Percentiles rank a stretch among this genome's conserved stretches.
Evolutionary conservation across 2,888 invertebrate genomes (phyloP).

Genomic region (Atethmia centrago): DNA sequence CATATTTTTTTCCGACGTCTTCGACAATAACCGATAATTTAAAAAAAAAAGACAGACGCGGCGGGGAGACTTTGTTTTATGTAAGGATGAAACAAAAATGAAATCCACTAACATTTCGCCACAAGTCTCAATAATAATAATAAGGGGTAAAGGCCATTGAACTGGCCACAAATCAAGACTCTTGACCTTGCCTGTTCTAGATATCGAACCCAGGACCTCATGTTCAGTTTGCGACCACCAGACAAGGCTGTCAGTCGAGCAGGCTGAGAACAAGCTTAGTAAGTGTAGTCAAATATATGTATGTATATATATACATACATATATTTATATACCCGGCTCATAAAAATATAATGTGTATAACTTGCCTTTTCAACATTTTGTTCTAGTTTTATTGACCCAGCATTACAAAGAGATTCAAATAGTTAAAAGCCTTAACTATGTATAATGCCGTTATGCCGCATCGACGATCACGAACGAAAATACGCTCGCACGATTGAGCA

Average conservation of each 20-base stretch:
- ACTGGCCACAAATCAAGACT: neutral
- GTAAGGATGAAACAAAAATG: too few relatives aligned
- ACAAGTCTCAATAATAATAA: neutral
- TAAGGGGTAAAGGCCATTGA: neutral
- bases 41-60: too few relatives aligned
- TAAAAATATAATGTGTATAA: neutral
- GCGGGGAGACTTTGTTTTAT: too few relatives aligned
- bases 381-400: too few relatives aligned
- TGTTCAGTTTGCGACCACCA: neutral
- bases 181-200: neutral
- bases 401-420: neutral
- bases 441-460: neutral
- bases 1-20: too few relatives aligned
- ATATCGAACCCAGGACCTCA: neutral
- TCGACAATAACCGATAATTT: too few relatives aligned
- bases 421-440: neutral
- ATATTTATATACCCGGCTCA: too few relatives aligned
- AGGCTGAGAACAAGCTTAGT: neutral
- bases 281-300: neutral
- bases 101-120: too few relatives aligned
- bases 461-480: neutral
- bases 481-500: conserved; percentile 18
- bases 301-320: too few relatives aligned
- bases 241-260: neutral
- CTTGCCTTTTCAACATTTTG: neutral